These are phyloP conservation scores for Callochromis pleurospilus DNA, from an alignment of 2,113 vertebrate species.

Conservation along the genomic window DNA sequence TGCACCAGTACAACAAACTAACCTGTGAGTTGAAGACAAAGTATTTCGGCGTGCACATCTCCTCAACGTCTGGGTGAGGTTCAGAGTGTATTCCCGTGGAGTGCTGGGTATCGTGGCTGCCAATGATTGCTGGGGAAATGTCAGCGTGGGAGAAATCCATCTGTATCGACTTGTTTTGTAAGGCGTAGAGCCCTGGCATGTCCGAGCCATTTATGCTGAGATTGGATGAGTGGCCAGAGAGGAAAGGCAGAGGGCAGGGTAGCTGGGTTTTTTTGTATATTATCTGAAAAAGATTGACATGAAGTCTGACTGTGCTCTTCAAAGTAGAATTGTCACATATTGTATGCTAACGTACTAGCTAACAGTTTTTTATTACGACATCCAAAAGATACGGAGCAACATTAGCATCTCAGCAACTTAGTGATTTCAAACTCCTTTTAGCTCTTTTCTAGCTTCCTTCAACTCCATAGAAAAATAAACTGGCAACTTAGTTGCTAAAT, in stretches of 20 bases:
- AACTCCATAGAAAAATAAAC: background rate
- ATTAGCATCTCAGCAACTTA: background rate
- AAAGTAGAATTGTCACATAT: background rate
- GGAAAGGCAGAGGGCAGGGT: slow-evolving; percentile 83
- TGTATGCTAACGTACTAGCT: background rate
- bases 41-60: slow-evolving; percentile 89
- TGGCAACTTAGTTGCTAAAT: background rate
- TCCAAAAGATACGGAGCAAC: background rate
- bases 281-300: slow-evolving; percentile 66
- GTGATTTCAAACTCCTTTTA: background rate
- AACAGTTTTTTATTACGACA: background rate
- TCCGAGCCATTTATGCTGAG: slow-evolving; percentile 76
- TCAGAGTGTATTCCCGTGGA: slow-evolving; percentile 69
- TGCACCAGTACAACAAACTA: background rate
- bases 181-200: slow-evolving; percentile 22
- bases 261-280: slow-evolving; percentile 97
- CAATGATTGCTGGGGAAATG: slow-evolving; percentile 45
- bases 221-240: slow-evolving; percentile 71
- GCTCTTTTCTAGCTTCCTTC: background rate
- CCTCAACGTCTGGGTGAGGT: slow-evolving; percentile 63
- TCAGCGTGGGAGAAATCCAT: slow-evolving; percentile 76
- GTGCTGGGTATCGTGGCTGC: slow-evolving; percentile 32
- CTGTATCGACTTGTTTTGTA: slow-evolving; percentile 71
- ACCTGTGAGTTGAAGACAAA: slow-evolving; percentile 90
- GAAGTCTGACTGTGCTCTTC: background rate